phyloP scores from a whole-genome alignment of 2,113 vertebrate genomes.

The Sinocyclocheilus grahami region DNA sequence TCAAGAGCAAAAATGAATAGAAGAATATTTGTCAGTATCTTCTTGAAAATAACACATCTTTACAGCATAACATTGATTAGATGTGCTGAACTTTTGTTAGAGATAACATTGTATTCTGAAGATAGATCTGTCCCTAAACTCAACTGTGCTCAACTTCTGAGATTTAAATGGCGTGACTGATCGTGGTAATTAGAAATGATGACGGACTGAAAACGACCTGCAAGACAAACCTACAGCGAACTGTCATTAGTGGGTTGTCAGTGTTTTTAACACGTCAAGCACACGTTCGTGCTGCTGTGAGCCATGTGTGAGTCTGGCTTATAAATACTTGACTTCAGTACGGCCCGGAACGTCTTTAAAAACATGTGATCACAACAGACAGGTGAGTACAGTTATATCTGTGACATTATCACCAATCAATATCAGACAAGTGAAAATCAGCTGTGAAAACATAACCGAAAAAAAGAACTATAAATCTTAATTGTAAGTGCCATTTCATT shows the following conservation, averaged over 20 bases:
- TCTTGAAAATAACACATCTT: too few species aligned
- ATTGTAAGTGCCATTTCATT: background rate
- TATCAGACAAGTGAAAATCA: constrained; percentile 18
- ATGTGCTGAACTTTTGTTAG: background rate
- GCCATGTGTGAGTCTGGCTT: background rate
- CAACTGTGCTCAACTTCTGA: constrained; percentile 36
- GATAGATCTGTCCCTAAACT: constrained; percentile 68
- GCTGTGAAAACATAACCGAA: background rate
- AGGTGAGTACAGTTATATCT: background rate
- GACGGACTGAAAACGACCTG: constrained; percentile 61
- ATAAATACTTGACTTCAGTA: background rate
- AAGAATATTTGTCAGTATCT: too few species aligned
- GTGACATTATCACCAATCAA: background rate
- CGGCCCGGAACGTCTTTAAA: background rate
- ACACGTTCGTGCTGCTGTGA: constrained; percentile 46
- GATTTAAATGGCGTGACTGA: constrained; percentile 60
- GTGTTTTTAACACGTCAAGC: constrained; percentile 58
- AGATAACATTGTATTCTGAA: background rate
- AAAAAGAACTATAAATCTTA: constrained; percentile 19
- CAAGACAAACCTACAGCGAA: constrained; percentile 55
- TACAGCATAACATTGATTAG: background rate
- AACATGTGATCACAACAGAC: background rate
- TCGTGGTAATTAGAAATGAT: constrained; percentile 65
- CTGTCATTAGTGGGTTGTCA: constrained; percentile 75
- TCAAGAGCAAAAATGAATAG: too few species aligned